A percentile compares a stretch with the other conserved stretches of the same genome.
These are phyloP conservation scores for Pseudococcus longispinus DNA, from an alignment of 2,888 invertebrate genomes.

Conservation along the genomic window DNA sequence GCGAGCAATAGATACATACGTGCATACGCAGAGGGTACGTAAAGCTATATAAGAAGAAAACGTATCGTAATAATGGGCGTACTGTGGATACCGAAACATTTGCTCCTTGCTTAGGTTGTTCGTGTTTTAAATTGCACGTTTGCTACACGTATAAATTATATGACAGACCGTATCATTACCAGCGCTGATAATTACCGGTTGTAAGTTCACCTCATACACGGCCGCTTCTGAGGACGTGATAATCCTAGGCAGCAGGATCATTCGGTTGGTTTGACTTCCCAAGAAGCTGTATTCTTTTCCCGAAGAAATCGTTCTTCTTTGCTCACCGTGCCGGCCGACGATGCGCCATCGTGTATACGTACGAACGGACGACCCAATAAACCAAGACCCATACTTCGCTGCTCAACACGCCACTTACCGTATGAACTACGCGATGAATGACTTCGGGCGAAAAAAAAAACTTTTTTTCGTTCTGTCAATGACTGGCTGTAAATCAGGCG, in stretches of 20 bases:
- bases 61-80: slow-evolving; percentile 52
- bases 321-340: background rate
- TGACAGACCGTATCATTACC: slow-evolving; percentile 53
- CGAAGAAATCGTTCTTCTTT: slow-evolving; percentile 25
- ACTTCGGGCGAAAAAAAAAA: slow-evolving; percentile 35
- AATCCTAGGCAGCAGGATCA: slow-evolving; percentile 55
- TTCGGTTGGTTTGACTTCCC: slow-evolving; percentile 55
- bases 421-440: slow-evolving; percentile 49
- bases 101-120: slow-evolving; percentile 54
- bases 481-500: slow-evolving; percentile 48
- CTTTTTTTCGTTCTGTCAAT: slow-evolving; percentile 46
- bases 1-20: background rate
- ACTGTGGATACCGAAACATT: slow-evolving; percentile 54
- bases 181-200: slow-evolving; percentile 54
- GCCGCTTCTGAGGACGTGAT: slow-evolving; percentile 55
- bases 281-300: slow-evolving; percentile 47
- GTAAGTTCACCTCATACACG: slow-evolving; percentile 51
- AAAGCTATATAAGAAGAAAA: slow-evolving; percentile 13
- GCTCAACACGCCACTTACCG: slow-evolving; percentile 43
- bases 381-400: slow-evolving; percentile 42
- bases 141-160: slow-evolving; percentile 54
- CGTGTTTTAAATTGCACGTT: slow-evolving; percentile 57
- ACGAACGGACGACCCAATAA: slow-evolving; percentile 32
- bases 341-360: background rate
- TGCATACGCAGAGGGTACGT: background rate